Conservation (phyloP, 2,797 vertebrate species). For the Tokudaia muenninki region DNA sequence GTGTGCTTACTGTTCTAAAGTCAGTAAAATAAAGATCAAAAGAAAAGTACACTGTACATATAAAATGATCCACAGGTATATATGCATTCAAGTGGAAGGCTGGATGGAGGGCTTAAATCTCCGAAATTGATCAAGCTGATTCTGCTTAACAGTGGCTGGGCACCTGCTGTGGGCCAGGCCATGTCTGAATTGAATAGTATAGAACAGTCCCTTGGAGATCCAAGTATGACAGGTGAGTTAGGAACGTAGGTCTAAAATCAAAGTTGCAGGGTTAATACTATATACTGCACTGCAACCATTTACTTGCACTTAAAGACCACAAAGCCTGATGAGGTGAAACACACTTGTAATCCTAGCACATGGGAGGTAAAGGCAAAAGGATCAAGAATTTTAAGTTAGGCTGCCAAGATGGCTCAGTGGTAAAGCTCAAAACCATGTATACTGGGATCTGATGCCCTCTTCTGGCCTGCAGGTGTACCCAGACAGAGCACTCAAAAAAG, state of each 20-base stretch:
- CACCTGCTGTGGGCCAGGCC: neutral
- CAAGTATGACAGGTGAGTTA: neutral
- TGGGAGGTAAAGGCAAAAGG: neutral
- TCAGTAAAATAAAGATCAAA: neutral
- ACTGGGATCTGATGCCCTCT: too few relatives aligned
- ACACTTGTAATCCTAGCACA: neutral
- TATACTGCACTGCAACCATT: neutral
- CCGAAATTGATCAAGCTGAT: neutral
- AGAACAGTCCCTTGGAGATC: neutral
- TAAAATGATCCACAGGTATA: neutral
- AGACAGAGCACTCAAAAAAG: too few relatives aligned
- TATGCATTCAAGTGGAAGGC: neutral
- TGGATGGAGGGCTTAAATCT: neutral
- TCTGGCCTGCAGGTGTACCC: too few relatives aligned
- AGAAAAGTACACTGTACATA: neutral
- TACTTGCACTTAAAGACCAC: neutral
- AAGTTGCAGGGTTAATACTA: neutral
- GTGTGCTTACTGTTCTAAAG: neutral
- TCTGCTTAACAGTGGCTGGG: neutral
- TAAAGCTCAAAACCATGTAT: too few relatives aligned
- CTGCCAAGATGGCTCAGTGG: too few relatives aligned
- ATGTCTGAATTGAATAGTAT: neutral
- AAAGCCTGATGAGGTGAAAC: neutral
- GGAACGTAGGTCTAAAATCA: neutral
- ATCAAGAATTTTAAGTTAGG: slow-evolving; percentile 1